These are phyloP conservation scores for Tapera naevia DNA, from an alignment of 2,797 vertebrate genomes.

Conservation along the genomic window DNA sequence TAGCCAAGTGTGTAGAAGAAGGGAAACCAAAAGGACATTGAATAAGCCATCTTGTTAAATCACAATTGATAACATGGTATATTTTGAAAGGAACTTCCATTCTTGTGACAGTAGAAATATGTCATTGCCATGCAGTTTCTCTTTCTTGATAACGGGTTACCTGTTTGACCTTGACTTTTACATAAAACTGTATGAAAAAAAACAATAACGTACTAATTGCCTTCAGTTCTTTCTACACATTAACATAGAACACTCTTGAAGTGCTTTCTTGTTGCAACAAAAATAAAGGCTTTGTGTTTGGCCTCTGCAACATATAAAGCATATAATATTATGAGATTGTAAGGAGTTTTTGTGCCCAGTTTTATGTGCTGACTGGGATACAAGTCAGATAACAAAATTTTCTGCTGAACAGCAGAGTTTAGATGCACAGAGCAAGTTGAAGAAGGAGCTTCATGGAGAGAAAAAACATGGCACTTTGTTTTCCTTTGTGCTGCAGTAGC, in stretches of 20 bases:
- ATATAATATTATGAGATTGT: background rate
- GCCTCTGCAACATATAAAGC: background rate
- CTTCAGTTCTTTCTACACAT: background rate
- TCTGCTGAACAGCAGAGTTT: background rate
- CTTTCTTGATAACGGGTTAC: background rate
- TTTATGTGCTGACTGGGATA: background rate
- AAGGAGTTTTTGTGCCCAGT: background rate
- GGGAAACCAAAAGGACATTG: background rate
- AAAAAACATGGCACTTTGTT: background rate
- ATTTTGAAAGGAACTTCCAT: background rate
- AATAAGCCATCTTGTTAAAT: background rate
- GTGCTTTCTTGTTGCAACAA: background rate
- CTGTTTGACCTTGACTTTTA: background rate
- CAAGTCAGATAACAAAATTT: background rate
- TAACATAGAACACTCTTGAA: background rate
- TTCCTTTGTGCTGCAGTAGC: background rate
- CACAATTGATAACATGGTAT: background rate
- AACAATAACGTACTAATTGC: background rate
- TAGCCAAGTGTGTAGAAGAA: background rate
- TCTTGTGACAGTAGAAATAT: background rate
- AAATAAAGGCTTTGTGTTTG: background rate
- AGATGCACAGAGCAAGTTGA: background rate
- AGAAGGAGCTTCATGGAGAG: background rate
- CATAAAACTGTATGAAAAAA: background rate
- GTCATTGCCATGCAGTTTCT: background rate